Evolutionary conservation across 2,113 vertebrate species (phyloP), one percentile per base, ranked within the genome.

Genomic region (Corythornis madagascariensis): DNA sequence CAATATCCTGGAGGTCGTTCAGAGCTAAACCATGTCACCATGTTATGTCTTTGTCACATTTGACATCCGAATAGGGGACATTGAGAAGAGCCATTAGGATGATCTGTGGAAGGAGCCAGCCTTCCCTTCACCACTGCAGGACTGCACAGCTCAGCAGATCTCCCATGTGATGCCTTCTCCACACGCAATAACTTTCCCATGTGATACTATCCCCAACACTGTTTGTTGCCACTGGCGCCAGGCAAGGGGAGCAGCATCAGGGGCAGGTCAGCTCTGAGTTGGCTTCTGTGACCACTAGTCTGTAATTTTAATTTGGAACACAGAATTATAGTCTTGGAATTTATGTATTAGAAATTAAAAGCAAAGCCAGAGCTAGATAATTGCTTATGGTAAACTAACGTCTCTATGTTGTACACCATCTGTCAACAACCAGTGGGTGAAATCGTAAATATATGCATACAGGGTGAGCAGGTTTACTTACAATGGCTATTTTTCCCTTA

Each of bases 141-240:
- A 42, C 2, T 73, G 67, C 55, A 53, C 35, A 48, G 50, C 52
- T 63, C 72, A 74, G 66, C 43, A 84, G 92, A 79, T 94, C 13
- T 66, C 53, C 38, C 89, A 57, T 26, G 11, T 3, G 43, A 84
- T 64, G 40, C 28, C 31, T 81, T 70, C 47, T 28, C 28, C 33
- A 33, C 1, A 0, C 0, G 1, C 0, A 4, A 55, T 60, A 38
- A n/a, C 16, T 53, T 85, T 59, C 48, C 40, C 38, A 38, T 0
- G 1, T 0, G 1, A 70, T 43, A 11, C 21, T 7, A 40, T 89
- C 42, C 35, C 57, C 59, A 21, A 21, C 0, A 0, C 0, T 9
- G 4, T 11, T 69, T 28, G 24, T 45, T 50, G 55, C n/a, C 5
- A 6, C 60, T 0, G 38, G 80, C 5, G 13, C 89, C 38, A 66